Evolutionary conservation across 1,140 invertebrate genomes (phyloP).

Genomic region (Temnothorax nylanderi): DNA sequence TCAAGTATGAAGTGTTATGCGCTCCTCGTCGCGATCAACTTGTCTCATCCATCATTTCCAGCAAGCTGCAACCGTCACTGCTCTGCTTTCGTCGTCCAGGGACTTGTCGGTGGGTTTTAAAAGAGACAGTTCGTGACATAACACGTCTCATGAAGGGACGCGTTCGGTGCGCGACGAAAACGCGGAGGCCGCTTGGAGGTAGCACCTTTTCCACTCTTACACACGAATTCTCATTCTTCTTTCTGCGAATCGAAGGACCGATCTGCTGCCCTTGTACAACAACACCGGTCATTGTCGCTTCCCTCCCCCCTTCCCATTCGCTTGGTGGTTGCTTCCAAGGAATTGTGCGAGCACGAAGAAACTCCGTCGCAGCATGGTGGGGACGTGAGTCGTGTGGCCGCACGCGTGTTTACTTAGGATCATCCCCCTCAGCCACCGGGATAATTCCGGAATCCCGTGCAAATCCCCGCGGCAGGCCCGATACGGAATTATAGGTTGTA

Average conservation of each 20-base stretch:
- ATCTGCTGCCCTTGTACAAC: constrained; percentile 70
- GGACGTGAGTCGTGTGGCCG: constrained; percentile 81
- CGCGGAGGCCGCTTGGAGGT: constrained; percentile 45
- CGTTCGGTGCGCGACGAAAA: constrained; percentile 35
- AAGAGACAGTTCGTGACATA: constrained; percentile 71
- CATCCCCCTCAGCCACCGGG: constrained; percentile 67
- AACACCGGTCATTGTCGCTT: constrained; percentile 70
- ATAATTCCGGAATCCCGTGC: constrained; percentile 69
- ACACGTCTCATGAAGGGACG: constrained; percentile 56
- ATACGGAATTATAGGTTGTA: constrained; percentile 71
- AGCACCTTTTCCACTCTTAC: constrained; percentile 73
- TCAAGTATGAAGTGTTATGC: background rate
- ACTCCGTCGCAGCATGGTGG: constrained; percentile 53
- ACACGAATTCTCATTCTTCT: constrained; percentile 75
- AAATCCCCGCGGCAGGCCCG: constrained; percentile 66
- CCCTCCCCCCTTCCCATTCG: constrained; percentile 62
- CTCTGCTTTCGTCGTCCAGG: constrained; percentile 59
- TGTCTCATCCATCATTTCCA: constrained; percentile 69
- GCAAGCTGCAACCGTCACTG: constrained; percentile 51
- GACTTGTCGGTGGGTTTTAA: constrained; percentile 55
- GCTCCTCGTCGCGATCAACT: constrained; percentile 57
- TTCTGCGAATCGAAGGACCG: constrained; percentile 56
- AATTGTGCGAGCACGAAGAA: constrained; percentile 34
- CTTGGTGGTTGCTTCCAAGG: constrained; percentile 66
- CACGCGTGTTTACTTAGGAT: constrained; percentile 82